A percentile compares a stretch with the other conserved stretches of the same genome.
phyloP scores from a whole-genome alignment of 2,113 vertebrate genomes.

The Nothobranchius furzeri region DNA sequence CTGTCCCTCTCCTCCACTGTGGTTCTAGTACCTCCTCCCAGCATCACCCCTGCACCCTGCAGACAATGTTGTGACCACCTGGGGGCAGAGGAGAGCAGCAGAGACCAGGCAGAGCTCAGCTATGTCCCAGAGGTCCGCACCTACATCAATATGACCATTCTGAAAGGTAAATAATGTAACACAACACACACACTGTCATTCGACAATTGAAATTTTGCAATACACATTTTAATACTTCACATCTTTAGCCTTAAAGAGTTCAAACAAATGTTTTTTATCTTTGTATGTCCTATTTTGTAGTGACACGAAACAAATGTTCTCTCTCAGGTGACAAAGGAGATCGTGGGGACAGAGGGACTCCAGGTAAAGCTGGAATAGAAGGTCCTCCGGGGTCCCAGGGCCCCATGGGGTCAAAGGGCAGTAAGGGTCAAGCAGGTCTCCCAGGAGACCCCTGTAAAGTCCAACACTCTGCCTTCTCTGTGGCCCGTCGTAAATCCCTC shows the following conservation, averaged over 20 bases:
- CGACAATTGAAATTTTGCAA: too few relatives aligned
- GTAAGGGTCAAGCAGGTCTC: slow-evolving; percentile 85
- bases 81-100: slow-evolving; percentile 65
- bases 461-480: slow-evolving; percentile 86
- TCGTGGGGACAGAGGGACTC: slow-evolving; percentile 85
- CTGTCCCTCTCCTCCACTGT: slow-evolving; percentile 52
- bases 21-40: slow-evolving; percentile 69
- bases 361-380: slow-evolving; percentile 87
- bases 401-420: slow-evolving; percentile 82
- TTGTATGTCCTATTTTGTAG: too few relatives aligned
- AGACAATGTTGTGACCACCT: slow-evolving; percentile 84
- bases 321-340: slow-evolving; percentile 91
- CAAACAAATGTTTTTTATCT: too few relatives aligned
- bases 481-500: slow-evolving; percentile 88
- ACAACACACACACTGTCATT: too few relatives aligned
- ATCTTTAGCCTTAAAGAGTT: too few relatives aligned
- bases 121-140: slow-evolving; percentile 84
- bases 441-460: slow-evolving; percentile 86
- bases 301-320: neutral
- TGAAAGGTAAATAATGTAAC: slow-evolving; percentile 33
- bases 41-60: slow-evolving; percentile 66
- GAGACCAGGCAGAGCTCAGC: slow-evolving; percentile 26
- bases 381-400: slow-evolving; percentile 82
- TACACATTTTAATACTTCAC: too few relatives aligned
- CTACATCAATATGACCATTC: slow-evolving; percentile 93